Evolutionary conservation across 2,888 invertebrate genomes (phyloP), one percentile per base, ranked within the genome.

Genomic region (Andrena trimmerana): DNA sequence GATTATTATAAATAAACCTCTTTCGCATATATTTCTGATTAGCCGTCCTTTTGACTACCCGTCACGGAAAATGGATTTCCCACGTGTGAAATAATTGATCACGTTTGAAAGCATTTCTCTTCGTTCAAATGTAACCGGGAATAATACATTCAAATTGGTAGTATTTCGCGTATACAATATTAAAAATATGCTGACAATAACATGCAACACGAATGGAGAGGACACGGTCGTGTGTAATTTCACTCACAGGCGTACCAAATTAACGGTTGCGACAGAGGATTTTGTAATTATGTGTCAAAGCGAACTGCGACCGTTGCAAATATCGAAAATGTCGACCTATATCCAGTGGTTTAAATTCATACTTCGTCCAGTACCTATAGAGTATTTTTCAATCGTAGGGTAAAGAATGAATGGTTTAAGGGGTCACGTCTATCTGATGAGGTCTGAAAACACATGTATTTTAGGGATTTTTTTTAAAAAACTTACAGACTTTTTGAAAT

Each of bases 11-110:
- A 81, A 72, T 67, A 72, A 77, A 77, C 70, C 60, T 42, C 72
- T 31, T 70, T 63, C 48, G 62, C 36, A 33, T 62, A 27, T 62
- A 76, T 76, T 50, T 67, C 42, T 57, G 52, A 83, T 86, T 69
- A 76, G 65, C 81, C 52, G 72, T 74, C 59, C 67, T 59, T 54
- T 59, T 66, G 69, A 52, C 69, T 70, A 60, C 54, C 71, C 77
- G 69, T 62, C 68, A 69, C 50, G 54, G 42, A 13, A 79, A 74
- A 84, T 79, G 74, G 66, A 82, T 84, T 79, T 77, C 72, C 71
- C 67, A 75, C 68, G 52, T 48, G 57, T 27, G 62, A 80, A 82
- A 85, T 86, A 85, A 85, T 82, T 82, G 74, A 75, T 79, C 52
- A 71, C 71, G 72, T 70, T 78, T 67, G 69, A 85, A 79, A 82